These are phyloP conservation scores for Ceyx cyanopectus DNA, from an alignment of 2,113 vertebrate species.

Conservation along the genomic window DNA sequence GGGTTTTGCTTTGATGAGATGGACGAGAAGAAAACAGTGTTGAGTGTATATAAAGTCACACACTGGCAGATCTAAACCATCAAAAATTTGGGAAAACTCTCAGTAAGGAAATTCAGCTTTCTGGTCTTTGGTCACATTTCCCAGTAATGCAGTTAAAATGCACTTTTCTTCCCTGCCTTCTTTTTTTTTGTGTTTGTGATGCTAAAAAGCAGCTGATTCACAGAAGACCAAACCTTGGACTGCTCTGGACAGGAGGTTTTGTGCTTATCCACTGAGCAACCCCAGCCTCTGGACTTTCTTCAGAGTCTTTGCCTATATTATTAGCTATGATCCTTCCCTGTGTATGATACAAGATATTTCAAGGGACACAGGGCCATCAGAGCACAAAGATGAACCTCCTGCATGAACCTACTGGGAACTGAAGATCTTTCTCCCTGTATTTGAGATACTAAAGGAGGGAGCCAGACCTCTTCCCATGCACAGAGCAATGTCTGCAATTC, in stretches of 20 bases:
- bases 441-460: rapidly evolving
- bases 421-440: background rate
- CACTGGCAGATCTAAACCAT: no score
- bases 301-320: background rate
- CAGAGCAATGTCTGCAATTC: background rate
- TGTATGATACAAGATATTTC: background rate
- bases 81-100: no score
- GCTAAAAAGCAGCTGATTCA: background rate
- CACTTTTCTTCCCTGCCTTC: background rate
- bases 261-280: background rate
- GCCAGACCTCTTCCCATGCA: background rate
- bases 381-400: background rate
- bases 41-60: no score
- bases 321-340: background rate
- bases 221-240: background rate
- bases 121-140: background rate
- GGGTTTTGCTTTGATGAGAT: no score
- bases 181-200: background rate
- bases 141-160: background rate
- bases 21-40: no score
- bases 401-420: background rate
- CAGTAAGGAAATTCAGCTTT: no score
- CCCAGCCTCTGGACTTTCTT: background rate
- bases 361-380: background rate
- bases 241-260: background rate